Evolutionary conservation across 2,888 invertebrate genomes (phyloP).

Genomic region (Drosophila anomelani): DNA sequence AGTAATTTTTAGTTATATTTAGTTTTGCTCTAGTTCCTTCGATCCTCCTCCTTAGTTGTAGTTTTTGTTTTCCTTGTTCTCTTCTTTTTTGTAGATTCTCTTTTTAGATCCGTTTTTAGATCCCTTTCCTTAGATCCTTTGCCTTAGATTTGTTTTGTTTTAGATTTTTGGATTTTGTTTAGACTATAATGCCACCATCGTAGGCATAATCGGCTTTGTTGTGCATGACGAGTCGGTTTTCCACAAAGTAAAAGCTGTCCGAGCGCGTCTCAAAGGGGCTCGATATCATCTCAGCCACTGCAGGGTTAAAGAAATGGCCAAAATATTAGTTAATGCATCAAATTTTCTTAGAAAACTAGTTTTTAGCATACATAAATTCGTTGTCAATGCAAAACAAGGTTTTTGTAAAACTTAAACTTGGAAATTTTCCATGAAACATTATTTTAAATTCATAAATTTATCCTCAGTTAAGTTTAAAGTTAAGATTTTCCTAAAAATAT

Average conservation of each 20-base stretch:
- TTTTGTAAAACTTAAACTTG: too few relatives aligned
- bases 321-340: background rate
- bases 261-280: slow-evolving; percentile 98
- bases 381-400: background rate
- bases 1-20: slow-evolving; percentile 46
- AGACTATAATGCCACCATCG: slow-evolving; percentile 88
- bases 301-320: slow-evolving; percentile 65
- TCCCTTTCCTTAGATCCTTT: background rate
- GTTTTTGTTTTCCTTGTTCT: slow-evolving; percentile 18
- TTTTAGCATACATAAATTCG: background rate
- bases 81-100: background rate
- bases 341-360: background rate
- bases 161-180: slow-evolving; percentile 8
- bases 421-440: background rate
- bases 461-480: background rate
- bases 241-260: slow-evolving; percentile 99
- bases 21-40: slow-evolving; percentile 43
- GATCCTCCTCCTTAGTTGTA: slow-evolving; percentile 41
- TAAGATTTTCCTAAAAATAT: background rate
- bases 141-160: slow-evolving; percentile 3
- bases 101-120: background rate
- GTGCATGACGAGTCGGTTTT: slow-evolving; percentile 98
- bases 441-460: background rate
- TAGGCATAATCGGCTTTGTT: slow-evolving; percentile 99
- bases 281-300: slow-evolving; percentile 98